These are phyloP conservation scores for Agrilus mali DNA, from an alignment of 2,888 invertebrate species.

Conservation along the genomic window DNA sequence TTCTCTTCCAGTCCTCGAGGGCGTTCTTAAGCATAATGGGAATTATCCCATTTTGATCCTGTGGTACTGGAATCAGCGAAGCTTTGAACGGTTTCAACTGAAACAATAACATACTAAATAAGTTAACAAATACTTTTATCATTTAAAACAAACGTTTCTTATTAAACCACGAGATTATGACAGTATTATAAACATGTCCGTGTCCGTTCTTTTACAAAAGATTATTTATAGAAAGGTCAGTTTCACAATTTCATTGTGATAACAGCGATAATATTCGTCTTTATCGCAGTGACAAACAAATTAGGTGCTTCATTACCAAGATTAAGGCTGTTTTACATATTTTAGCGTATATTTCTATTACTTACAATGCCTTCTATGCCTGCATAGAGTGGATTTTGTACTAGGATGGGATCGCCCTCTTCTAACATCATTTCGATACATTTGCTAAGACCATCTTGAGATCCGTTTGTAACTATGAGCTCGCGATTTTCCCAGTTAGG, in stretches of 20 bases:
- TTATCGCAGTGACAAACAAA: neutral
- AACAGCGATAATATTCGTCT: neutral
- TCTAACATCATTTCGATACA: conserved; percentile 58
- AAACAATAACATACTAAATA: conserved; percentile 16
- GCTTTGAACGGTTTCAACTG: conserved; percentile 58
- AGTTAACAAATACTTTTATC: too few species aligned
- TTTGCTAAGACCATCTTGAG: conserved; percentile 67
- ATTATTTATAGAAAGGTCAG: neutral
- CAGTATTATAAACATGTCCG: too few species aligned
- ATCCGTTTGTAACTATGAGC: conserved; percentile 57
- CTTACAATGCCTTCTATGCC: conserved; percentile 56
- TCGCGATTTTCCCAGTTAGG: conserved; percentile 49
- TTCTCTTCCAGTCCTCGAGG: conserved; percentile 39
- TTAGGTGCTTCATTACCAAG: neutral
- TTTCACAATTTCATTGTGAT: neutral
- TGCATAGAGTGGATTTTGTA: conserved; percentile 59
- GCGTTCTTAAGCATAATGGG: conserved; percentile 46
- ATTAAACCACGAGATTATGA: neutral
- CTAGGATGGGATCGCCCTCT: conserved; percentile 55
- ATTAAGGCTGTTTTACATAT: neutral
- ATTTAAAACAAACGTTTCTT: too few species aligned
- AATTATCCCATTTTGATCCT: conserved; percentile 55
- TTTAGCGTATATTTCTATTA: conserved; percentile 11
- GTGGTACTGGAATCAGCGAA: conserved; percentile 51
- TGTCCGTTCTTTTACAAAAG: neutral